Evolutionary conservation across 2,797 vertebrate species (phyloP).

Genomic region (Harpagifer antarcticus): DNA sequence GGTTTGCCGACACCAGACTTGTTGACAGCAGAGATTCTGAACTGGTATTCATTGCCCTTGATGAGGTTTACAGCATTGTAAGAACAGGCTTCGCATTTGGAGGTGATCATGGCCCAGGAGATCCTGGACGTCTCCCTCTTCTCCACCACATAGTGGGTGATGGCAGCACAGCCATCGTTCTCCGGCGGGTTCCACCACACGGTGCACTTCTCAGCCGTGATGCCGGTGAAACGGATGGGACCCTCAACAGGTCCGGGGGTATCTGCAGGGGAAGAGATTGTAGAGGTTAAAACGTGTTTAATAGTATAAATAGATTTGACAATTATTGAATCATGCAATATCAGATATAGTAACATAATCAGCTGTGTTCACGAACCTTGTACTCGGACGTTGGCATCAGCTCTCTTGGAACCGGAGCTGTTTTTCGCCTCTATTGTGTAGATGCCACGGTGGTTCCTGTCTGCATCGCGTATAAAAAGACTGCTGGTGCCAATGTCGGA

Average conservation of each 20-base stretch:
- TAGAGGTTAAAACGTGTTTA: background rate
- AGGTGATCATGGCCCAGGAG: conserved; percentile 94
- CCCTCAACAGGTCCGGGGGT: conserved; percentile 94
- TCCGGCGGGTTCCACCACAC: conserved; percentile 99
- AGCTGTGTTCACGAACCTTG: conserved; percentile 87
- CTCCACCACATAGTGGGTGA: conserved; percentile 95
- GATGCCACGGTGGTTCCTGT: conserved; percentile 93
- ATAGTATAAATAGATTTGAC: background rate
- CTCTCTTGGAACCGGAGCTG: conserved; percentile 90
- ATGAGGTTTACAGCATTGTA: conserved; percentile 94
- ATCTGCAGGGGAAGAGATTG: conserved; percentile 81
- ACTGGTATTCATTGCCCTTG: conserved; percentile 98
- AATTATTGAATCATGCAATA: background rate
- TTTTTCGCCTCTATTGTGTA: conserved; percentile 97
- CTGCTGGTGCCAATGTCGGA: conserved; percentile 91
- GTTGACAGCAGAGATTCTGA: conserved; percentile 97
- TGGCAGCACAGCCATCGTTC: conserved; percentile 94
- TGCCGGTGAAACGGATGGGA: conserved; percentile 95
- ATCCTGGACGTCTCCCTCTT: conserved; percentile 98
- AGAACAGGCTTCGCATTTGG: conserved; percentile 95
- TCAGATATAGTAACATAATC: background rate
- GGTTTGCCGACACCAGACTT: conserved; percentile 96
- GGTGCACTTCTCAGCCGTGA: conserved; percentile 94
- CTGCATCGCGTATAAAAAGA: conserved; percentile 92
- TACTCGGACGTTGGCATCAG: conserved; percentile 94